Evolutionary conservation across 2,113 vertebrate genomes (phyloP).

Genomic region (Quiscalus mexicanus): DNA sequence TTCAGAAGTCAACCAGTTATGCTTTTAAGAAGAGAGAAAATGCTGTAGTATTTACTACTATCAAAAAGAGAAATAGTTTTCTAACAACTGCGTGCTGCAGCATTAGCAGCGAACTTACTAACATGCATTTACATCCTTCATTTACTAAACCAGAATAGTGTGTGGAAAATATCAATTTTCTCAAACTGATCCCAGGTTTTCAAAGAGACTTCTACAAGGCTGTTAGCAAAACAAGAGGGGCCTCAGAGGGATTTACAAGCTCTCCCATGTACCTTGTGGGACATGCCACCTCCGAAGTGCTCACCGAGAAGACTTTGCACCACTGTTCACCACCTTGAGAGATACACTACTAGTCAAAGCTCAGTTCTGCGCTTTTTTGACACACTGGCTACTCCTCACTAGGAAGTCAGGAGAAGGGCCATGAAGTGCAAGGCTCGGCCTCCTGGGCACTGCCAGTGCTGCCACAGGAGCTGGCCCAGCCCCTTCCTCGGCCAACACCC

Average conservation of each 20-base stretch:
- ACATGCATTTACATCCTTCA: not conserved
- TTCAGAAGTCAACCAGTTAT: not conserved
- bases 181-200: not conserved
- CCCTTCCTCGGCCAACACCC: not conserved
- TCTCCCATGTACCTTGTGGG: fast-evolving
- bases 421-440: not conserved
- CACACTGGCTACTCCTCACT: fast-evolving
- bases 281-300: fast-evolving
- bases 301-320: fast-evolving
- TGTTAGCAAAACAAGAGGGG: fast-evolving
- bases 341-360: fast-evolving
- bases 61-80: not conserved
- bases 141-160: fast-evolving
- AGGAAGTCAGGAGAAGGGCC: not conserved
- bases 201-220: not conserved
- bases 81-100: not conserved
- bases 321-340: not conserved
- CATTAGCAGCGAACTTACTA: fast-evolving
- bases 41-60: not conserved
- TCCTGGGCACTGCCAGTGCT: fast-evolving
- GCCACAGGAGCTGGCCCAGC: not conserved
- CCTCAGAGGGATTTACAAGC: not conserved
- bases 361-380: not conserved
- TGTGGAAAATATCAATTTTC: not conserved
- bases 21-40: not conserved